Evolutionary conservation across 1,140 invertebrate genomes (phyloP).

Genomic region (Ceratina australensis): DNA sequence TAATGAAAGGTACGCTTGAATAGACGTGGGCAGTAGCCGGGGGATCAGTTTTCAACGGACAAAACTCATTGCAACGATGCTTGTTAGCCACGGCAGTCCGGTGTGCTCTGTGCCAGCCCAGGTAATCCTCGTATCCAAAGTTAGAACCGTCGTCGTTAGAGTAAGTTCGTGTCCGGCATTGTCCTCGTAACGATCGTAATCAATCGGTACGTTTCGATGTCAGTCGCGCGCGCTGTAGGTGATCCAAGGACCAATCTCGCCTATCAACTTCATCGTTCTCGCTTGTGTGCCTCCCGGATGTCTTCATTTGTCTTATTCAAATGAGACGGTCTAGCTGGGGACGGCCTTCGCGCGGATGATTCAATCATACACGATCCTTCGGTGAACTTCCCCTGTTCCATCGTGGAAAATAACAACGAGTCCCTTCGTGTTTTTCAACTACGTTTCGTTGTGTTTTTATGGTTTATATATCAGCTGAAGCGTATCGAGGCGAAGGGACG

Average conservation of each 20-base stretch:
- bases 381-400: too few relatives aligned
- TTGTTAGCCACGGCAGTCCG: constrained; percentile 51
- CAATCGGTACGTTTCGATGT: constrained; percentile 68
- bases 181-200: constrained; percentile 74
- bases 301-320: constrained; percentile 76
- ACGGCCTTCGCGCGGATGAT: constrained; percentile 24
- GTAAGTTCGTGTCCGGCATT: constrained; percentile 66
- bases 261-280: constrained; percentile 59
- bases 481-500: neutral
- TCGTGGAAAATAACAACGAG: too few relatives aligned
- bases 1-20: constrained; percentile 8
- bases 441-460: neutral
- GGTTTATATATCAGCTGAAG: neutral
- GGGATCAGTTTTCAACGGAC: constrained; percentile 65
- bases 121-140: constrained; percentile 62
- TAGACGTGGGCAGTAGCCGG: constrained; percentile 56
- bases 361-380: neutral
- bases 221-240: constrained; percentile 50
- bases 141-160: constrained; percentile 62
- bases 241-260: constrained; percentile 56
- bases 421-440: too few relatives aligned
- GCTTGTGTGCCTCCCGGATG: constrained; percentile 52
- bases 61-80: constrained; percentile 46
- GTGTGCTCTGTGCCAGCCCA: neutral
- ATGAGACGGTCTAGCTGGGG: constrained; percentile 48